Percentiles rank a stretch among this genome's conserved stretches.
Conservation (phyloP, 1,140 invertebrate genomes). For the Theocolax elegans region DNA sequence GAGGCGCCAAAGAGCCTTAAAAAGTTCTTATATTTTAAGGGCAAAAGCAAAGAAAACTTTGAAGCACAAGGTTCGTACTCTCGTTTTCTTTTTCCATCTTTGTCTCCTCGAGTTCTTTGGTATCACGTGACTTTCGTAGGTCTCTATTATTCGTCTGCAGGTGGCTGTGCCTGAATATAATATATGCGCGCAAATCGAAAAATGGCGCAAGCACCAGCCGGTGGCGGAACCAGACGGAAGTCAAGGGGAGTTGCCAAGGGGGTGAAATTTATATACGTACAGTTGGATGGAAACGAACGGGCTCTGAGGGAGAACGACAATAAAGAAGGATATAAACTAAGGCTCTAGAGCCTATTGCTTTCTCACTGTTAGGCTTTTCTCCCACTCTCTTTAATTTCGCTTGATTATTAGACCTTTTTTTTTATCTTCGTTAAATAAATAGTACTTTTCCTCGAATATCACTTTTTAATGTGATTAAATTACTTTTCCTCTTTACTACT, state of each 20-base stretch:
- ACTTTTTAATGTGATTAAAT: too few species aligned
- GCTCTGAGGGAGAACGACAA: too few species aligned
- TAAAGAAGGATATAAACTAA: too few species aligned
- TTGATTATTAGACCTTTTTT: too few species aligned
- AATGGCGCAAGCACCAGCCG: not conserved
- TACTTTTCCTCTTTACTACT: too few species aligned
- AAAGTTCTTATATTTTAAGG: constrained; percentile 19
- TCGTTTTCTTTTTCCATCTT: not conserved
- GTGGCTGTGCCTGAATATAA: not conserved
- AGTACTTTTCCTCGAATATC: too few species aligned
- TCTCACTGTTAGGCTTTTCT: not conserved
- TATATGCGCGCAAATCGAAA: constrained; percentile 3
- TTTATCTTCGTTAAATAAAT: too few species aligned
- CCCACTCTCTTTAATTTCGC: not conserved
- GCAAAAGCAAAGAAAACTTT: constrained; percentile 6
- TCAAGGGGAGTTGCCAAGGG: too few species aligned
- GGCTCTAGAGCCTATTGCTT: too few species aligned
- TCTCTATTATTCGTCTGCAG: not conserved
- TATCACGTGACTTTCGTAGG: not conserved
- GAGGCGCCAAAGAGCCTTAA: not conserved
- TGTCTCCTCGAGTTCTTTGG: not conserved
- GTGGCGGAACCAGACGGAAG: too few species aligned
- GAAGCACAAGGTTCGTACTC: not conserved
- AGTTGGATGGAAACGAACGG: too few species aligned
- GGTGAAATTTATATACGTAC: too few species aligned